These are phyloP conservation scores for Halcyon chelicuti DNA, from an alignment of 2,797 vertebrate genomes.

Conservation along the genomic window DNA sequence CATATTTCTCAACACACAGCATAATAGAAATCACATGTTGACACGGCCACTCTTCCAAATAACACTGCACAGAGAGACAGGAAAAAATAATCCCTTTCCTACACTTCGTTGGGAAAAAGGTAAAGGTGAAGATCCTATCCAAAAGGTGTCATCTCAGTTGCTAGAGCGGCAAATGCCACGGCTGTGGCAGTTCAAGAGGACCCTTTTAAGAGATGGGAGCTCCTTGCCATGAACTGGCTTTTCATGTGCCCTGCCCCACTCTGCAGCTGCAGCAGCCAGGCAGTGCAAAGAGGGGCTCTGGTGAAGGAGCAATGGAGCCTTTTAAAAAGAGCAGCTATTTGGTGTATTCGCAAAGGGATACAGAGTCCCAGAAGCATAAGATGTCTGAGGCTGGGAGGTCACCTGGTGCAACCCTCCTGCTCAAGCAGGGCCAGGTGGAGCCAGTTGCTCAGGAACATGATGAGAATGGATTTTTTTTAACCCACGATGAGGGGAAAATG, in stretches of 20 bases:
- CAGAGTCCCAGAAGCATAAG: neutral
- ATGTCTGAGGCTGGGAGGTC: neutral
- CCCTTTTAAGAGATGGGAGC: neutral
- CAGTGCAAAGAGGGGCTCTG: neutral
- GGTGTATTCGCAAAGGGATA: neutral
- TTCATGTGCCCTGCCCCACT: neutral
- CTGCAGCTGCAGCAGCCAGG: neutral
- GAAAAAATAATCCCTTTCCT: neutral
- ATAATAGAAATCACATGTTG: neutral
- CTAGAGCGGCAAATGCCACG: neutral
- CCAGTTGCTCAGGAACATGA: rapidly evolving
- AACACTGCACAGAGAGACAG: neutral
- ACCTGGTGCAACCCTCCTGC: neutral
- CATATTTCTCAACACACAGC: neutral
- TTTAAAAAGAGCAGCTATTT: neutral
- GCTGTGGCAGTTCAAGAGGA: neutral
- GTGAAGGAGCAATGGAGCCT: neutral
- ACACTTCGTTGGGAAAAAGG: neutral
- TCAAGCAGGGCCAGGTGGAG: neutral
- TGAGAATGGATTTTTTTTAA: neutral
- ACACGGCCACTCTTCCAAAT: neutral
- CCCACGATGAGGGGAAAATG: neutral
- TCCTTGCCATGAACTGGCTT: neutral
- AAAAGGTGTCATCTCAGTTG: neutral
- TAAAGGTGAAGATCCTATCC: neutral